phyloP scores from a whole-genome alignment of 2,797 vertebrate species.

The Columba guinea region DNA sequence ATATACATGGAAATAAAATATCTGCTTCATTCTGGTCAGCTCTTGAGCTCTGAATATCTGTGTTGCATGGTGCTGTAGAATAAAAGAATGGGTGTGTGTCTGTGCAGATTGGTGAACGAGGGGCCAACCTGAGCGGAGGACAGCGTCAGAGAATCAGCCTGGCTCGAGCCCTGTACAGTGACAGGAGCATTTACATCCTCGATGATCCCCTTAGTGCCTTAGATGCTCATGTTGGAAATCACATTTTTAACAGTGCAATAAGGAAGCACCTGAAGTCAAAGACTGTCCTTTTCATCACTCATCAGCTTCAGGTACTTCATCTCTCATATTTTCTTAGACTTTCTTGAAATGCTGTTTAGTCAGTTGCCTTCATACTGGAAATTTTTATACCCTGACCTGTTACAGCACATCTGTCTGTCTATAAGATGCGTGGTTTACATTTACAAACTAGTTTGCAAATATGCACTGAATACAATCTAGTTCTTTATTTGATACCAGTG shows the following conservation, averaged over 20 bases:
- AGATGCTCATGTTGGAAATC: conserved; percentile 92
- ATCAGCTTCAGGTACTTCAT: conserved; percentile 88
- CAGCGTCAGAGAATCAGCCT: conserved; percentile 92
- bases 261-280: conserved; percentile 87
- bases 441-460: not conserved
- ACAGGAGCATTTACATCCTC: conserved; percentile 88
- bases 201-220: conserved; percentile 94
- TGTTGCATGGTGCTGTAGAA: not conserved
- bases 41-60: not conserved
- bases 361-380: not conserved
- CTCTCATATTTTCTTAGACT: not conserved
- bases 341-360: not conserved
- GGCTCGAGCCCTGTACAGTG: conserved; percentile 90
- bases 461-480: not conserved
- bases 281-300: conserved; percentile 90
- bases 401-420: not conserved
- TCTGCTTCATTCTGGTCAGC: not conserved
- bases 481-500: not conserved
- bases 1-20: not conserved
- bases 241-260: conserved; percentile 92
- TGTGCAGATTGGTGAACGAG: conserved; percentile 88
- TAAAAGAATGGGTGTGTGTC: not conserved
- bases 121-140: conserved; percentile 90
- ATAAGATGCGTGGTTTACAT: not conserved
- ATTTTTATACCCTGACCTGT: not conserved